A percentile compares a stretch with the other conserved stretches of the same genome.
Conservation (phyloP, 1,140 invertebrate genomes). For the Pachypsylla venusta region DNA sequence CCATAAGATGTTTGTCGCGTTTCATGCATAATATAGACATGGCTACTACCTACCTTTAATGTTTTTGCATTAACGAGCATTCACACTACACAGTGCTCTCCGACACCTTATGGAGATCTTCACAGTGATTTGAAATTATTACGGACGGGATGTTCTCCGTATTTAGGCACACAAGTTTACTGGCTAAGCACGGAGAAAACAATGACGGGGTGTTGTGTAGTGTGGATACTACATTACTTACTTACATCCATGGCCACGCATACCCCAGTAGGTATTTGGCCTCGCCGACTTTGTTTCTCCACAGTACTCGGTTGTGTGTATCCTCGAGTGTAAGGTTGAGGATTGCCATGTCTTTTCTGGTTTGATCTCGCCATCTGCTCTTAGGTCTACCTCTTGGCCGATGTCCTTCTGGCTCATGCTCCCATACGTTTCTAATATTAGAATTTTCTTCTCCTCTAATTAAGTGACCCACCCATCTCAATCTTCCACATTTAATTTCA, state of each 20-base stretch:
- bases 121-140: no score
- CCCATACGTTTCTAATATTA: neutral
- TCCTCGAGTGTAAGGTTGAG: neutral
- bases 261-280: constrained; percentile 6
- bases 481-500: neutral
- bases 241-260: constrained; percentile 5
- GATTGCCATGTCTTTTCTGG: constrained; percentile 1
- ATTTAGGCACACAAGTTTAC: no score
- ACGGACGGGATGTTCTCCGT: no score
- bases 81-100: no score
- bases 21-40: no score
- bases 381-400: constrained; percentile 4
- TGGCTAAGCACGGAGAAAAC: no score
- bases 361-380: constrained; percentile 9
- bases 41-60: no score
- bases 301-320: neutral
- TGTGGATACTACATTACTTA: no score
- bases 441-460: neutral
- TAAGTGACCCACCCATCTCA: constrained; percentile 5
- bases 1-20: no score
- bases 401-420: neutral
- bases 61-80: no score
- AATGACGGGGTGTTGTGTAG: no score
- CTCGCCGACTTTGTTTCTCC: neutral
- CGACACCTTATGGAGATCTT: no score